Evolutionary conservation across 2,797 vertebrate species (phyloP), one percentile per base, ranked within the genome.

Genomic region (Sebastes jordani): DNA sequence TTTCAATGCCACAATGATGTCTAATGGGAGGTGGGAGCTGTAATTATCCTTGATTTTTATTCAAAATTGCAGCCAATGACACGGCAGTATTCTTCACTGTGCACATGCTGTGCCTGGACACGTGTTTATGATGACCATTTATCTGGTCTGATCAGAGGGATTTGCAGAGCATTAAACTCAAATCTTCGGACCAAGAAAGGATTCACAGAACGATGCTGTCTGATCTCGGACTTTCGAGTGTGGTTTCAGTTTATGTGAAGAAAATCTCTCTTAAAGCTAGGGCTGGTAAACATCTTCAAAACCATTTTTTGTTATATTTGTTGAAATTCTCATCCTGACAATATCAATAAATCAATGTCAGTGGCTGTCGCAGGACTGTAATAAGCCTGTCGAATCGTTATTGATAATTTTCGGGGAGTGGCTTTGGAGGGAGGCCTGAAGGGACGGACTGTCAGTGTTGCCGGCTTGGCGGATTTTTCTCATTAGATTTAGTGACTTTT

Each of bases 81-180:
- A 36, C 11, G 9, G 13, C 5, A 27, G 74, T 38, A 72, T 81
- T 78, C 59, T 81, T 78, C 55, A 8, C 61, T 4, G 61, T 22
- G 11, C 34, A 42, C 49, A 71, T 34, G 34, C 73, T 36, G 22
- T 52, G 63, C 16, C 66, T 36, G 30, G n/a, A 59, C 36, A 46
- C 77, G 30, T 23, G 56, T 74, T 85, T 60, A 27, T 71, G 70
- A 75, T 62, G 71, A 79, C 14, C 18, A 30, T 85, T 77, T 76
- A 80, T 87, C 84, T 72, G 56, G 78, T 80, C 11, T 67, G 65
- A 86, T 89, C 68, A 52, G 16, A 67, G 68, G 86, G 90, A 88
- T 91, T 92, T 89, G n/a, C 42, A 36, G 52, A 62, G 81, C 55
- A 58, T 90, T 86, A 84, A 61, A 46, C 63, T 74, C 22, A 72